Evolutionary conservation across 2,888 invertebrate species (phyloP).

Genomic region (Coelopa pilipes): DNA sequence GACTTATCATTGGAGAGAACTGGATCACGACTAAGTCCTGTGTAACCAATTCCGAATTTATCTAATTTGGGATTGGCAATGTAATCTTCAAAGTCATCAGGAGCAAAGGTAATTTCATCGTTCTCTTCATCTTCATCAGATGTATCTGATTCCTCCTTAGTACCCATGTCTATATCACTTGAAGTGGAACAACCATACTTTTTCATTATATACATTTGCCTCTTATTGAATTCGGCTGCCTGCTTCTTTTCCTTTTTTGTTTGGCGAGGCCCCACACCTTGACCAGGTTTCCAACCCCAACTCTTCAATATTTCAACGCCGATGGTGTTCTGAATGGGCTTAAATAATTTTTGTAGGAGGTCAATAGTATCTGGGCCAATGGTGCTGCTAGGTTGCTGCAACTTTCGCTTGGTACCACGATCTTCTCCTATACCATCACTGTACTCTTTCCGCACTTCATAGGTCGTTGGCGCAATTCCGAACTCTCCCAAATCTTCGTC

Average conservation of each 20-base stretch:
- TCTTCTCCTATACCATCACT: slow-evolving; percentile 45
- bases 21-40: slow-evolving; percentile 76
- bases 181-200: slow-evolving; percentile 57
- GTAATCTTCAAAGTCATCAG: slow-evolving; percentile 80
- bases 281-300: slow-evolving; percentile 94
- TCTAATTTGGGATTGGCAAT: slow-evolving; percentile 82
- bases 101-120: slow-evolving; percentile 70
- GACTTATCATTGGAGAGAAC: slow-evolving; percentile 67
- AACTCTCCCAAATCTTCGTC: slow-evolving; percentile 94
- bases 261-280: slow-evolving; percentile 72
- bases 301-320: slow-evolving; percentile 85
- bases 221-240: slow-evolving; percentile 54
- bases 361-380: slow-evolving; percentile 74
- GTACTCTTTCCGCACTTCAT: slow-evolving; percentile 77
- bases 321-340: slow-evolving; percentile 84
- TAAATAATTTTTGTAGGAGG: slow-evolving; percentile 77
- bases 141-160: slow-evolving; percentile 36
- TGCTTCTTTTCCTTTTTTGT: slow-evolving; percentile 63
- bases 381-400: slow-evolving; percentile 50
- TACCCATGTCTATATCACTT: slow-evolving; percentile 12
- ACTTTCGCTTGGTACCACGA: slow-evolving; percentile 65
- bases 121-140: slow-evolving; percentile 49
- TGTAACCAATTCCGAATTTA: slow-evolving; percentile 82
- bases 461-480: slow-evolving; percentile 91
- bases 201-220: slow-evolving; percentile 59